These are phyloP conservation scores for Scortum barcoo DNA, from an alignment of 2,113 vertebrate species.

Conservation along the genomic window DNA sequence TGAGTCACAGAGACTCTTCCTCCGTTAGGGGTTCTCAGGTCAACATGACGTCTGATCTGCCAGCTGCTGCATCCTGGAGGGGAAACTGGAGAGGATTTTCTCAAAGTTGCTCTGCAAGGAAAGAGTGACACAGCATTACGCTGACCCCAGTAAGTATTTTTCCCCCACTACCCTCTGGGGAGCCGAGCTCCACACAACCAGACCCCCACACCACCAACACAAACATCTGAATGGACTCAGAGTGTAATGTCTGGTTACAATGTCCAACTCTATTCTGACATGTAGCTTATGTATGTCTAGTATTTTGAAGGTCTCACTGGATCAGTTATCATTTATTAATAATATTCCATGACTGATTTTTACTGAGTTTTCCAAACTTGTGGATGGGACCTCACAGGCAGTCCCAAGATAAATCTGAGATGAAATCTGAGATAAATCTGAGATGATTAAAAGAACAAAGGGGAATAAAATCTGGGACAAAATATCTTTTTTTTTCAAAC, in stretches of 20 bases:
- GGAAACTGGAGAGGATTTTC: conserved; percentile 43
- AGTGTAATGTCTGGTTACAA: neutral
- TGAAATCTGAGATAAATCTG: neutral
- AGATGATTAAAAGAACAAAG: conserved; percentile 3
- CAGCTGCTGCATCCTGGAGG: conserved; percentile 60
- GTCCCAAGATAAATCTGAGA: neutral
- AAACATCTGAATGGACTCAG: conserved; percentile 36
- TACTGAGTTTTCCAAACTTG: neutral
- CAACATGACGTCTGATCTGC: conserved; percentile 46
- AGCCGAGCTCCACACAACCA: conserved; percentile 14
- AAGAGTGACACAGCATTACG: conserved; percentile 59
- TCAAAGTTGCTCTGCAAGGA: conserved; percentile 45
- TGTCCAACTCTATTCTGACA: neutral
- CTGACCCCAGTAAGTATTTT: conserved; percentile 45
- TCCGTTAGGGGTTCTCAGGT: conserved; percentile 52
- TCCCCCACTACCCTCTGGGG: conserved; percentile 32
- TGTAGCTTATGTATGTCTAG: neutral
- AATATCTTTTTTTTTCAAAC: neutral
- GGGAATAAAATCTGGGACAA: neutral
- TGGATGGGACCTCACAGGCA: neutral
- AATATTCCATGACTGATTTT: conserved; percentile 3
- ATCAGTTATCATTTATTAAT: neutral
- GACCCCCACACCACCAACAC: conserved; percentile 24
- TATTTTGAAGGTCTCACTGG: neutral
- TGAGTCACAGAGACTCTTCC: conserved; percentile 69